phyloP scores from a whole-genome alignment of 2,888 invertebrate genomes.

The Ophioninae sp. region DNA sequence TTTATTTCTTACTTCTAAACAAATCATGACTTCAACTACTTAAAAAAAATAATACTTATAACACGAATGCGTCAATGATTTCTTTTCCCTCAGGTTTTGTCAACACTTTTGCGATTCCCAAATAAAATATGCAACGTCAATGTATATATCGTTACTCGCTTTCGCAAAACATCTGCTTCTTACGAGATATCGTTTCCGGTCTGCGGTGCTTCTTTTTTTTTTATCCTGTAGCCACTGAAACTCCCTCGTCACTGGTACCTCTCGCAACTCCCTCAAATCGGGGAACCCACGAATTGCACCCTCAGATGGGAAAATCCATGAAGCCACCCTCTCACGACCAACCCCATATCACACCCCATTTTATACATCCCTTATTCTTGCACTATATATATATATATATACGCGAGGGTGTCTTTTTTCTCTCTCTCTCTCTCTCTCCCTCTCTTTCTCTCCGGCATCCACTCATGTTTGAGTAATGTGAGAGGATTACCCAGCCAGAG shows the following conservation, averaged over 20 bases:
- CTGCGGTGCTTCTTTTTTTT: slow-evolving; percentile 8
- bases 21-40: too few species aligned
- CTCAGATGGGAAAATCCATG: too few species aligned
- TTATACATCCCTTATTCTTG: not conserved
- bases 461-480: slow-evolving; percentile 70
- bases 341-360: slow-evolving; percentile 12
- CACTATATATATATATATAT: too few species aligned
- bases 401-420: not conserved
- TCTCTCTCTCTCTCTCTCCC: slow-evolving; percentile 1
- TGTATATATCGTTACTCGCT: slow-evolving; percentile 1
- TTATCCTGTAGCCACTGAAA: slow-evolving; percentile 12
- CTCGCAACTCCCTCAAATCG: slow-evolving; percentile 52
- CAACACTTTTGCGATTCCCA: too few species aligned
- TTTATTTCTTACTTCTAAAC: too few species aligned
- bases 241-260: slow-evolving; percentile 26
- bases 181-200: not conserved
- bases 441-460: slow-evolving; percentile 51
- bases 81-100: slow-evolving; percentile 4
- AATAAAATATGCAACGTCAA: too few species aligned
- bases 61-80: not conserved
- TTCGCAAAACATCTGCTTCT: slow-evolving; percentile 34
- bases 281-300: slow-evolving; percentile 32
- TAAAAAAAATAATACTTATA: too few species aligned
- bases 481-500: slow-evolving; percentile 68
- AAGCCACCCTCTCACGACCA: slow-evolving; percentile 16